A percentile compares a stretch with the other conserved stretches of the same genome.
These are phyloP conservation scores for Pagetopsis macropterus DNA, from an alignment of 2,797 vertebrate genomes.

Conservation along the genomic window DNA sequence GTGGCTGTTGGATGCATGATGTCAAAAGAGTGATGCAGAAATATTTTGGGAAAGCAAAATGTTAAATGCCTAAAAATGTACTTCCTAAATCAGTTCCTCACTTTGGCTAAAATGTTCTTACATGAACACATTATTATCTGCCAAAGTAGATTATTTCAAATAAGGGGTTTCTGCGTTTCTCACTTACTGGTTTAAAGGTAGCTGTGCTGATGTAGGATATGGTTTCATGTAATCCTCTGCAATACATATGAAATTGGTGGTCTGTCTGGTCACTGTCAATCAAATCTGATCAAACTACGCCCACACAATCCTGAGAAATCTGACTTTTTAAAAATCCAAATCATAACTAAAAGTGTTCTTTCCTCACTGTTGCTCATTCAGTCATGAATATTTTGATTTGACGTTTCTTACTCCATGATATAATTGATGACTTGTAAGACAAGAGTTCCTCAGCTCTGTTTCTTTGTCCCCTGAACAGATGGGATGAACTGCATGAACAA, in stretches of 20 bases:
- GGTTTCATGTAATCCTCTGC: not conserved
- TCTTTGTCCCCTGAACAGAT: conserved; percentile 73
- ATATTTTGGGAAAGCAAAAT: not conserved
- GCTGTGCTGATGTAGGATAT: too few relatives aligned
- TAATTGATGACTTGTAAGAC: not conserved
- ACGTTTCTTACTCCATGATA: not conserved
- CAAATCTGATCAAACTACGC: too few relatives aligned
- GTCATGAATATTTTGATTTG: not conserved
- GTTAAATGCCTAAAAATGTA: too few relatives aligned
- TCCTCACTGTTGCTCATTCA: not conserved
- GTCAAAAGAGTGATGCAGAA: not conserved
- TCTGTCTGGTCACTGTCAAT: not conserved
- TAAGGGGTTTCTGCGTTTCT: too few relatives aligned
- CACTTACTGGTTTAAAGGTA: too few relatives aligned
- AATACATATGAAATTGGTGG: not conserved
- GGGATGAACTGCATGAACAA: conserved; percentile 98
- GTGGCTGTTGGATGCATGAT: not conserved
- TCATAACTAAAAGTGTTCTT: not conserved
- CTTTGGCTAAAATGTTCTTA: too few relatives aligned
- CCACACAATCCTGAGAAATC: not conserved
- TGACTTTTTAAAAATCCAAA: not conserved
- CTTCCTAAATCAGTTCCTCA: too few relatives aligned
- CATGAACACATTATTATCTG: too few relatives aligned
- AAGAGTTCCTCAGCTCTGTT: not conserved
- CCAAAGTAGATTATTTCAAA: too few relatives aligned